phyloP scores from a whole-genome alignment of 2,888 invertebrate species.

The Cynaeus angustus region DNA sequence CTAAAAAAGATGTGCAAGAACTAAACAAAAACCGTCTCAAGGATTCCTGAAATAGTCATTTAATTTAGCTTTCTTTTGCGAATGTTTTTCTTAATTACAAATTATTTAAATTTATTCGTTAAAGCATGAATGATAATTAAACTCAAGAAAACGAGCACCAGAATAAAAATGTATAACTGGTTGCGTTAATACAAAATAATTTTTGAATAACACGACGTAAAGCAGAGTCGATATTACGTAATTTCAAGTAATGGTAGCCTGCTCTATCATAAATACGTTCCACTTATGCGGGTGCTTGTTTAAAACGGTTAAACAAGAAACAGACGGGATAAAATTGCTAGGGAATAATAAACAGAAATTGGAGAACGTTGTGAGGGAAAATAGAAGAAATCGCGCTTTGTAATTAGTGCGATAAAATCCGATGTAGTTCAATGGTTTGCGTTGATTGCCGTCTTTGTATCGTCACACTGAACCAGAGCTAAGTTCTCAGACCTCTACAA shows the following conservation, averaged over 20 bases:
- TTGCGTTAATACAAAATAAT: not conserved
- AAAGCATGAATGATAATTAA: no score
- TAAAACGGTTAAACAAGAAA: constrained; percentile 19
- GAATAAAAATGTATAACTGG: constrained; percentile 11
- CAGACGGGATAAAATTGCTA: constrained; percentile 9
- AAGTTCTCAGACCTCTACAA: not conserved
- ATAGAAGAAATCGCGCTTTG: constrained; percentile 17
- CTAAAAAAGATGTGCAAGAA: constrained; percentile 1
- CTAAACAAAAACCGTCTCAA: not conserved
- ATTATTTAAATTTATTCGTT: no score
- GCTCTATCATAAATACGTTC: constrained; percentile 41
- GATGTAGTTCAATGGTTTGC: constrained; percentile 42
- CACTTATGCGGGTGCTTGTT: constrained; percentile 25
- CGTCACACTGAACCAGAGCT: not conserved
- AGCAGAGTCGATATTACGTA: constrained; percentile 33
- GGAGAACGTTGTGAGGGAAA: constrained; percentile 27
- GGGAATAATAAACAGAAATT: constrained; percentile 30
- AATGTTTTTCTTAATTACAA: not conserved
- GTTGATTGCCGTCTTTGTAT: constrained; percentile 37
- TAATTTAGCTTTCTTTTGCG: no score
- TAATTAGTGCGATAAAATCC: constrained; percentile 39
- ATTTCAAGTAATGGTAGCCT: constrained; percentile 21
- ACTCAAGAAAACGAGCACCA: not conserved
- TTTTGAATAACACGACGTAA: constrained; percentile 24
- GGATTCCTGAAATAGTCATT: not conserved